phyloP scores from a whole-genome alignment of 2,888 invertebrate genomes.

The Pyralis farinalis region DNA sequence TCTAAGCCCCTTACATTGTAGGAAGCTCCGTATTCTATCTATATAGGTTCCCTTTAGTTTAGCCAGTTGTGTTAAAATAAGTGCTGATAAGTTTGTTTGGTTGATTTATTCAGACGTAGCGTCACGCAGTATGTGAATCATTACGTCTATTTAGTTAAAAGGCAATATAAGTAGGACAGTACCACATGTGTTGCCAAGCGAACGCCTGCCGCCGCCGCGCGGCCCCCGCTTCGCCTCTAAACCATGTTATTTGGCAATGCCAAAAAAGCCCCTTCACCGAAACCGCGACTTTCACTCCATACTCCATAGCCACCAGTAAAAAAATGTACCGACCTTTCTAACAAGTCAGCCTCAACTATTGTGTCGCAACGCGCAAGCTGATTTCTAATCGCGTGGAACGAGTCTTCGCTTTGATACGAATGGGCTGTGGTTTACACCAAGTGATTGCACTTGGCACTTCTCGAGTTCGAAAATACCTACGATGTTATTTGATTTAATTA shows the following conservation, averaged over 20 bases:
- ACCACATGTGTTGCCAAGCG: slow-evolving; percentile 27
- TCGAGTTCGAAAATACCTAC: no score
- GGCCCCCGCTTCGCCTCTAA: slow-evolving; percentile 29
- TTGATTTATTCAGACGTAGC: no score
- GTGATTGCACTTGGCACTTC: no score
- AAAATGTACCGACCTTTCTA: slow-evolving; percentile 65
- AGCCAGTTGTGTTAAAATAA: no score
- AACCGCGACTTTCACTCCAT: slow-evolving; percentile 55
- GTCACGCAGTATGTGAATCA: no score
- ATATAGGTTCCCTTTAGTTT: no score
- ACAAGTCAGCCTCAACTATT: slow-evolving; percentile 33
- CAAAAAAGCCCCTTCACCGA: slow-evolving; percentile 51
- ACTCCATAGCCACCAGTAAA: slow-evolving; percentile 42
- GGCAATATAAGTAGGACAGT: no score
- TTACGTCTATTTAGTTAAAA: no score
- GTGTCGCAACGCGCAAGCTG: slow-evolving; percentile 43
- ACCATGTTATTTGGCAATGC: slow-evolving; percentile 54
- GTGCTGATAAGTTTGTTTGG: no score
- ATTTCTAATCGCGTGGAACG: slow-evolving; percentile 41
- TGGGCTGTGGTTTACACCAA: background rate
- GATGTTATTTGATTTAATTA: no score
- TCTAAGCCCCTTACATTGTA: no score
- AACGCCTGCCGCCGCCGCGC: slow-evolving; percentile 10
- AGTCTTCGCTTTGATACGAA: background rate
- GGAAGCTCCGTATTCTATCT: no score